Conservation (phyloP, 2,113 vertebrate genomes). For the Mola mola region DNA sequence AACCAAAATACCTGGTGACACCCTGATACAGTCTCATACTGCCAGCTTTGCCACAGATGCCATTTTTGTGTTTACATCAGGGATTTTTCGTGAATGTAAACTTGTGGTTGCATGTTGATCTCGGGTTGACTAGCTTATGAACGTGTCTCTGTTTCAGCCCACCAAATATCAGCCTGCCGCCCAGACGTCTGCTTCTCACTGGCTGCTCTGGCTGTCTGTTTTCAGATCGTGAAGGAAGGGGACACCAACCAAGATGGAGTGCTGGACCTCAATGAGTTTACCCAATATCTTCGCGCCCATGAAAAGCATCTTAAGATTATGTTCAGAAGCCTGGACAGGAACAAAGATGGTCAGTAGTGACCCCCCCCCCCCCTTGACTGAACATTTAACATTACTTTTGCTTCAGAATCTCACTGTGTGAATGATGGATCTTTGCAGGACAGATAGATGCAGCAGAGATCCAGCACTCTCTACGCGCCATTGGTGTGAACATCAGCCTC, state of each 20-base stretch:
- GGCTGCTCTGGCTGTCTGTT: conserved; percentile 20
- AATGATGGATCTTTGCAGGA: conserved; percentile 72
- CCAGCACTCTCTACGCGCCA: conserved; percentile 82
- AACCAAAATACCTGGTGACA: too few relatives aligned
- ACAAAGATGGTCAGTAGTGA: conserved; percentile 84
- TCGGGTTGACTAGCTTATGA: too few relatives aligned
- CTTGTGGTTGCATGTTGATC: too few relatives aligned
- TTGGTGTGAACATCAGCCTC: conserved; percentile 85
- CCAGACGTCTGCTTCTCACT: not conserved
- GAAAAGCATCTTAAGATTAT: conserved; percentile 87
- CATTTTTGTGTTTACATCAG: too few relatives aligned
- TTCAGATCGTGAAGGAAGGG: conserved; percentile 80
- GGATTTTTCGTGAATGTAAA: too few relatives aligned
- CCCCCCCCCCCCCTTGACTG: not conserved
- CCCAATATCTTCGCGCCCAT: conserved; percentile 82
- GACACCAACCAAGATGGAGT: conserved; percentile 83
- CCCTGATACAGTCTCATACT: too few relatives aligned
- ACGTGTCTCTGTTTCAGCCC: not conserved
- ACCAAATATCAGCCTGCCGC: not conserved
- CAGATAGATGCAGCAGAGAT: conserved; percentile 88
- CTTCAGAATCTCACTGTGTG: not conserved
- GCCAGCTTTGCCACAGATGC: too few relatives aligned
- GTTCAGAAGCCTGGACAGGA: conserved; percentile 88
- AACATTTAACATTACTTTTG: not conserved
- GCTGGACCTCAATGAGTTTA: conserved; percentile 89